phyloP scores from a whole-genome alignment of 2,113 vertebrate species.

The Columba janthina region DNA sequence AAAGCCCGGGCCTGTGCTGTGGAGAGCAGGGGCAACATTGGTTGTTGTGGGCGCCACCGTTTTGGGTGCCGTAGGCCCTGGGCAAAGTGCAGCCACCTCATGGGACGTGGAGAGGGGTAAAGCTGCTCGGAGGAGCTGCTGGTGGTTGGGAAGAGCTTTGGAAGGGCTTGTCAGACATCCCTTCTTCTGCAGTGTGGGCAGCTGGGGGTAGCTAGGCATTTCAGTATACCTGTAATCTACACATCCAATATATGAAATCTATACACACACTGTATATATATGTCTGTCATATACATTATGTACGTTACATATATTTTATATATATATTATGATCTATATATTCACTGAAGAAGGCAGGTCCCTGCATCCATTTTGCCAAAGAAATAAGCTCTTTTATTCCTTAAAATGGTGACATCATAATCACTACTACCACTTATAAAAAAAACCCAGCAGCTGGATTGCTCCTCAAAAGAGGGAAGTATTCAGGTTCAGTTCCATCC shows the following conservation, averaged over 20 bases:
- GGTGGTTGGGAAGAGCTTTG: background rate
- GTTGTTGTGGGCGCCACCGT: no score
- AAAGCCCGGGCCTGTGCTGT: no score
- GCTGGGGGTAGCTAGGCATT: background rate
- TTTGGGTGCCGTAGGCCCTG: background rate
- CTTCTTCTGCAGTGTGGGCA: no score
- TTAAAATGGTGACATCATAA: background rate
- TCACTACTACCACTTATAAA: background rate
- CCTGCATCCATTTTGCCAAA: background rate
- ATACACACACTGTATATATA: no score
- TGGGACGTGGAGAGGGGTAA: background rate
- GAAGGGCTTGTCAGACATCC: background rate
- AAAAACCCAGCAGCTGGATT: background rate
- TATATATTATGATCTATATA: background rate
- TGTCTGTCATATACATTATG: no score
- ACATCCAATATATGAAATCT: fast-evolving
- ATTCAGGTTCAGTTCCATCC: fast-evolving
- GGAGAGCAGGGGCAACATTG: no score
- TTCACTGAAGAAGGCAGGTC: background rate
- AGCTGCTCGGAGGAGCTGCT: background rate
- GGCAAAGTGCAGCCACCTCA: no score
- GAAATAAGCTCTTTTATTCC: background rate
- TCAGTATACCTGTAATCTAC: fast-evolving
- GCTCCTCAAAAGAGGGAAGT: fast-evolving
- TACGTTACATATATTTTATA: background rate